Conservation (phyloP, 2,797 vertebrate genomes). For the Monodelphis domestica region DNA sequence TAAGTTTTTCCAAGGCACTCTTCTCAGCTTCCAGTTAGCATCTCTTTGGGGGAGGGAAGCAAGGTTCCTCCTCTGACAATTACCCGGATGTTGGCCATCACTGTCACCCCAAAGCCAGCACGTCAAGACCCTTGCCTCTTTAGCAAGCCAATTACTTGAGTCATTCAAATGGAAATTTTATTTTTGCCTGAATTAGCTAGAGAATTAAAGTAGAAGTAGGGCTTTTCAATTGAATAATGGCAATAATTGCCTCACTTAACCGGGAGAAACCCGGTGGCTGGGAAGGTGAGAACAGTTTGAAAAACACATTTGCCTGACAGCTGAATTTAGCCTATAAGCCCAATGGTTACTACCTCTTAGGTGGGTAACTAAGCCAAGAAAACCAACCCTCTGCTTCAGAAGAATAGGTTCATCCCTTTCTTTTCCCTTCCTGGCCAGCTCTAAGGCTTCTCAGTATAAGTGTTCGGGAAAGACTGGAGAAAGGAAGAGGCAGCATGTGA, state of each 20-base stretch:
- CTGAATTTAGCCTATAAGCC: conserved; percentile 69
- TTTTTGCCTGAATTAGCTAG: conserved; percentile 80
- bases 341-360: conserved; percentile 12
- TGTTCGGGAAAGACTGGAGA: conserved; percentile 19
- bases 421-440: conserved; percentile 34
- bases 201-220: conserved; percentile 79
- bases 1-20: background rate
- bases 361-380: conserved; percentile 51
- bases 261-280: conserved; percentile 66
- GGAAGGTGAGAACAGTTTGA: conserved; percentile 71
- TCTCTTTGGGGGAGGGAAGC: background rate
- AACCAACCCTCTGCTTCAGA: conserved; percentile 12
- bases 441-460: conserved; percentile 12
- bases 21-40: background rate
- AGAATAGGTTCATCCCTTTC: conserved; percentile 16
- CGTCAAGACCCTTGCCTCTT: conserved; percentile 51
- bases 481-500: conserved; percentile 14
- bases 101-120: conserved; percentile 12
- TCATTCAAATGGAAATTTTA: conserved; percentile 82
- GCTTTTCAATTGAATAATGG: conserved; percentile 79
- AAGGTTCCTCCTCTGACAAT: background rate
- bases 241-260: conserved; percentile 78
- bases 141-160: conserved; percentile 79
- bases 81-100: background rate
- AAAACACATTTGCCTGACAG: conserved; percentile 74